Conservation (phyloP, 1,140 invertebrate genomes). For the Nasonia vitripennis region DNA sequence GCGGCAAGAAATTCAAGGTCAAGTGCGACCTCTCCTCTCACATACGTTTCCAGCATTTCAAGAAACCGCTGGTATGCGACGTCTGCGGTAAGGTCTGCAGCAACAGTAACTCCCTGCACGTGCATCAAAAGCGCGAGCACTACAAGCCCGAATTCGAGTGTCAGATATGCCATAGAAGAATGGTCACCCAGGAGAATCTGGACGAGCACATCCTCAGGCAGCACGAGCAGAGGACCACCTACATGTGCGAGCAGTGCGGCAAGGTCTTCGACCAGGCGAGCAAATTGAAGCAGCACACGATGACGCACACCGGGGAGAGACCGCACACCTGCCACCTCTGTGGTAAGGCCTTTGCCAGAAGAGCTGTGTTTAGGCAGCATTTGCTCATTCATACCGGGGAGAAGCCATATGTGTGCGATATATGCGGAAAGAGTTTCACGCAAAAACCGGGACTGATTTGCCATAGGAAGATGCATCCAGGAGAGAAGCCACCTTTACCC, state of each 20-base stretch:
- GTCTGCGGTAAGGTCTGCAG: constrained; percentile 72
- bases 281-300: constrained; percentile 77
- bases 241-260: constrained; percentile 83
- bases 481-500: constrained; percentile 65
- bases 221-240: constrained; percentile 66
- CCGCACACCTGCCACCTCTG: constrained; percentile 87
- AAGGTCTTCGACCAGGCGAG: constrained; percentile 78
- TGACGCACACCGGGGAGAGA: constrained; percentile 82
- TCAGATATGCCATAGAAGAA: constrained; percentile 63
- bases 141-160: constrained; percentile 68
- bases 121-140: constrained; percentile 67
- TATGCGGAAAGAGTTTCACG: constrained; percentile 72
- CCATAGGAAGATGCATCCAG: constrained; percentile 68
- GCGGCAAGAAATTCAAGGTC: constrained; percentile 77
- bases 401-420: constrained; percentile 76
- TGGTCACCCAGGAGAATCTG: constrained; percentile 66
- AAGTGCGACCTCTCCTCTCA: constrained; percentile 71
- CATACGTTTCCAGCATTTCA: constrained; percentile 70
- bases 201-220: constrained; percentile 64
- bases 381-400: constrained; percentile 82
- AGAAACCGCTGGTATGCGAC: constrained; percentile 73
- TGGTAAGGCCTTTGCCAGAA: constrained; percentile 81
- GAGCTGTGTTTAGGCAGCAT: constrained; percentile 77
- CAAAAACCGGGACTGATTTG: constrained; percentile 70
- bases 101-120: constrained; percentile 63